Base-by-base conservation (phyloP, 2,888 invertebrate genomes). In the Drosophila mercatorum region DNA sequence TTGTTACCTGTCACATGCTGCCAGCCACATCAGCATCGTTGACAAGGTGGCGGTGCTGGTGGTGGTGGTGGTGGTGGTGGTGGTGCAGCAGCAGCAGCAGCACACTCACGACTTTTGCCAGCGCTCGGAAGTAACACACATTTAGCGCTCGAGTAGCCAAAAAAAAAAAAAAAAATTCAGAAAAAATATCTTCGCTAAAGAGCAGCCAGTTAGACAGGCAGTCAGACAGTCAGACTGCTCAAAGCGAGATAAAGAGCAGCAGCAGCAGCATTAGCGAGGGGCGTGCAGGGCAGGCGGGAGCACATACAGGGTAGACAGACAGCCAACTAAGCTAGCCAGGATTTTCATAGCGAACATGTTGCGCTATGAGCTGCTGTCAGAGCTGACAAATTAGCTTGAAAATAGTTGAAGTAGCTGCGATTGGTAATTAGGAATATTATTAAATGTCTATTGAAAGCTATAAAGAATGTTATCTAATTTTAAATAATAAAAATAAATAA, bases 91-190 rank as follows among this genome's bases (percentile, higher is more conserved):
- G 22, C 22, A 22, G 1, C 22, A 22, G 34, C 34, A 34, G 34
- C 34, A 34, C 10, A 34, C 34, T 34, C 34, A 89, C 83, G 89
- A 83, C 89, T 79, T 74, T 71, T 64, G 67, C 68, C 67, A 77
- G 69, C 63, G 84, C 79, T 85, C 84, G 88, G 89, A 89, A 89
- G 85, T 85, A 85, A 85, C 89, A 89, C 89, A 85, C 85, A 88
- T 89, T 88, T 84, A 85, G 88, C 89, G 85, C 84, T 88, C 69
- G 47, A 88, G 69, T 86, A 86, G 81, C 83, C 81, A 83, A 88
- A 88, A 70, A 40, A n/a, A 28, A 14, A 53, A 0, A 88, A 68
- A 40, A n/a, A 28, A 14, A 53, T n/a, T n/a, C 5, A 40, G 1
- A 34, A 28, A 11, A 55, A 31, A 41, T 22, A 70, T 61, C 68